A percentile compares a stretch with the other conserved stretches of the same genome.
Conservation (phyloP, 2,113 vertebrate genomes). For the Rutilus rutilus region DNA sequence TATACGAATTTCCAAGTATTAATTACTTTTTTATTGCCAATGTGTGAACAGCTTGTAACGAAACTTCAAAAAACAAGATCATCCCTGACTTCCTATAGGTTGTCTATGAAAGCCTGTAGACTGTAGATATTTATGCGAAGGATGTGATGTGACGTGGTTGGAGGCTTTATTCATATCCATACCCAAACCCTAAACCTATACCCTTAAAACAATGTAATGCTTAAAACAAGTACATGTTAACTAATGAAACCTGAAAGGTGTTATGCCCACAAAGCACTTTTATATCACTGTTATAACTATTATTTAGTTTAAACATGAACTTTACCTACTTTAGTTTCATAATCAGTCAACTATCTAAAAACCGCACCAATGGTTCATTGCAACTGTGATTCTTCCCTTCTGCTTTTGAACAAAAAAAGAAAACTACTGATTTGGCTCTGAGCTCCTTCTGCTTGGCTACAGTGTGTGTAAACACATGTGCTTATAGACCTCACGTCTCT, state of each 20-base stretch:
- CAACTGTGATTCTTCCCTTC: not conserved
- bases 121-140: too few species aligned
- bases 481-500: not conserved
- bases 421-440: constrained; percentile 15
- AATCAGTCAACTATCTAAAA: not conserved
- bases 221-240: too few species aligned
- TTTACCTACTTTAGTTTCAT: not conserved
- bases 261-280: too few species aligned
- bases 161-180: too few species aligned
- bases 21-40: not conserved
- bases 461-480: not conserved
- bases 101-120: too few species aligned
- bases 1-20: not conserved
- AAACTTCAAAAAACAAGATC: not conserved
- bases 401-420: not conserved
- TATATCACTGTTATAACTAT: too few species aligned
- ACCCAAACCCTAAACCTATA: too few species aligned
- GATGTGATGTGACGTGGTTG: too few species aligned
- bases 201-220: too few species aligned
- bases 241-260: too few species aligned
- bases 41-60: not conserved
- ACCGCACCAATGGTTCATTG: not conserved
- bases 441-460: not conserved
- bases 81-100: too few species aligned
- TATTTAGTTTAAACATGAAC: too few species aligned